Percentiles rank a stretch among this genome's conserved stretches.
phyloP scores from a whole-genome alignment of 1,140 invertebrate genomes.

The Prorops nasuta region DNA sequence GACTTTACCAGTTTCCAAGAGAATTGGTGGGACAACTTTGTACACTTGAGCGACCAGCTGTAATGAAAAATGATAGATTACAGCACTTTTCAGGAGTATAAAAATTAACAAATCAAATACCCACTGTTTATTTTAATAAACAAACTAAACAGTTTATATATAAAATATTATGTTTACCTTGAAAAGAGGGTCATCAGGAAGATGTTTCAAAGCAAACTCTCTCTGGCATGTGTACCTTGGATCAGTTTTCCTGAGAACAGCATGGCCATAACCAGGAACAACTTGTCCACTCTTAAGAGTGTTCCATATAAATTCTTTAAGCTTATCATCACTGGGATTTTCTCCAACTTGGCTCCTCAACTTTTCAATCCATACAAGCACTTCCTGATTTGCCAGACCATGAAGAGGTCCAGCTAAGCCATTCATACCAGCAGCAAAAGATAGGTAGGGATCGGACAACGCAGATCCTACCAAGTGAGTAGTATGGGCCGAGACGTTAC shows the following conservation, averaged over 20 bases:
- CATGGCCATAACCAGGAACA: slow-evolving; percentile 95
- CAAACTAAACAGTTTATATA: slow-evolving; percentile 6
- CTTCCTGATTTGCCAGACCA: slow-evolving; percentile 94
- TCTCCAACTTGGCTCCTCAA: slow-evolving; percentile 77
- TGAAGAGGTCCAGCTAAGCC: slow-evolving; percentile 94
- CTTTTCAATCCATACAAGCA: slow-evolving; percentile 83
- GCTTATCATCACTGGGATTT: slow-evolving; percentile 79
- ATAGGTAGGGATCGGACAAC: slow-evolving; percentile 91
- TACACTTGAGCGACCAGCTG: slow-evolving; percentile 87
- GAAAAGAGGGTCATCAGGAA: slow-evolving; percentile 90
- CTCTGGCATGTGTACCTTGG: slow-evolving; percentile 92
- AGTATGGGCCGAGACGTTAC: slow-evolving; percentile 94
- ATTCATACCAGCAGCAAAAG: slow-evolving; percentile 92
- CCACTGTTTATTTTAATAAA: slow-evolving; percentile 6
- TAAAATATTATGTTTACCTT: slow-evolving; percentile 59
- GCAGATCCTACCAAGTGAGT: slow-evolving; percentile 94
- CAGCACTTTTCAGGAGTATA: background rate
- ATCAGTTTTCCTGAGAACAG: slow-evolving; percentile 94
- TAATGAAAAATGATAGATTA: slow-evolving; percentile 27
- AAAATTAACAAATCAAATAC: background rate
- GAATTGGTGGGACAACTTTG: slow-evolving; percentile 90
- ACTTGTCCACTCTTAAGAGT: slow-evolving; percentile 93
- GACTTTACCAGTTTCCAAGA: slow-evolving; percentile 92
- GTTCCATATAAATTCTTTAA: slow-evolving; percentile 93
- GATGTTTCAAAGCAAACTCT: slow-evolving; percentile 92